phyloP scores from a whole-genome alignment of 2,113 vertebrate species.

The Pimephales promelas region DNA sequence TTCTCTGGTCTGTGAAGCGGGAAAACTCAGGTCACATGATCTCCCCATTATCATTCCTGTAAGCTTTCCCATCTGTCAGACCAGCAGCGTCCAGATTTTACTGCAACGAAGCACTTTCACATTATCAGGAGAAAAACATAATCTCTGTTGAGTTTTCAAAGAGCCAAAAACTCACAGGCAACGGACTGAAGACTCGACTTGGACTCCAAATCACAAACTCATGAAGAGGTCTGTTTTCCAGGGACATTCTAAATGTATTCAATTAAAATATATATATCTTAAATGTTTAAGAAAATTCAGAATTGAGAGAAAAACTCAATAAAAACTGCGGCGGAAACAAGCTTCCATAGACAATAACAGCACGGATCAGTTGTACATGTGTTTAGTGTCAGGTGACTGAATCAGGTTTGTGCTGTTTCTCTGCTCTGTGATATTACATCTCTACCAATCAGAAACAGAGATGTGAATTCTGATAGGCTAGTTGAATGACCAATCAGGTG shows the following conservation, averaged over 20 bases:
- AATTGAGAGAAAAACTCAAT: no score
- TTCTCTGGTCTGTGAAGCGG: conserved; percentile 44
- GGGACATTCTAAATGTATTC: not conserved
- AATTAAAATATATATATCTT: no score
- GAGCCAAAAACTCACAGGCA: not conserved
- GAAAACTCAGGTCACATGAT: conserved; percentile 39
- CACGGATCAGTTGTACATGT: not conserved
- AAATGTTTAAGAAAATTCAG: no score
- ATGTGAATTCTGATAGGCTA: not conserved
- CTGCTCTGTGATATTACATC: not conserved
- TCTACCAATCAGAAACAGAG: not conserved
- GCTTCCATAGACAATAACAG: no score
- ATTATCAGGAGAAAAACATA: not conserved
- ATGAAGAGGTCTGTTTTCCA: not conserved
- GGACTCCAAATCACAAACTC: no score
- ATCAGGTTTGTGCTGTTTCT: not conserved
- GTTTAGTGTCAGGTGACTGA: not conserved
- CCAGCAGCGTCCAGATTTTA: not conserved
- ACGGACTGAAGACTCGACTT: no score
- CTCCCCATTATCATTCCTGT: conserved; percentile 48
- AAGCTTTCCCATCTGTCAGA: conserved; percentile 49
- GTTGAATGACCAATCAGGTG: not conserved
- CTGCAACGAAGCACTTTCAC: not conserved
- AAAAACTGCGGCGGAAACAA: no score
- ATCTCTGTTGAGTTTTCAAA: not conserved